Evolutionary conservation across 2,797 vertebrate genomes (phyloP).

Genomic region (Botia almorhae): DNA sequence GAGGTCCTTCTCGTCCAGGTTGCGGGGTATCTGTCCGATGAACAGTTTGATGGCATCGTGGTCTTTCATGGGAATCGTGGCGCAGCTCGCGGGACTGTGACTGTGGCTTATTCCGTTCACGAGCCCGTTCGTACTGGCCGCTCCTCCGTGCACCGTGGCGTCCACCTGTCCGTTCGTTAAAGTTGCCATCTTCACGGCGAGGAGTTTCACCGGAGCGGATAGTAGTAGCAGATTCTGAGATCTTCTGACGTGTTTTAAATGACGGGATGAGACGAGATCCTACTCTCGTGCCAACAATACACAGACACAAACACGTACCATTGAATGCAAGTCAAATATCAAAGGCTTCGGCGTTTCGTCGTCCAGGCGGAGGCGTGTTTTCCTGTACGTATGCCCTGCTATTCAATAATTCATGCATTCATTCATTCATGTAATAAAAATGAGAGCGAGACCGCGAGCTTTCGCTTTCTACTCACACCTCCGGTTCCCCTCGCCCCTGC

Average conservation of each 20-base stretch:
- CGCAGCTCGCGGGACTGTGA: conserved; percentile 95
- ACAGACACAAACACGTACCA: conserved; percentile 79
- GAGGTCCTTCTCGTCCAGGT: conserved; percentile 99
- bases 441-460: conserved; percentile 72
- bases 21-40: conserved; percentile 99
- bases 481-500: conserved; percentile 78
- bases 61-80: conserved; percentile 99
- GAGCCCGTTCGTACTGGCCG: conserved; percentile 93
- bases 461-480: conserved; percentile 83
- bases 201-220: conserved; percentile 61
- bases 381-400: conserved; percentile 77
- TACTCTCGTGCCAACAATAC: conserved; percentile 77
- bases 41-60: conserved; percentile 99
- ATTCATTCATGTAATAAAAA: conserved; percentile 73
- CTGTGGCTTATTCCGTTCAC: conserved; percentile 99
- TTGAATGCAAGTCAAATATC: conserved; percentile 75
- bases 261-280: conserved; percentile 66
- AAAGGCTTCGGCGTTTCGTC: conserved; percentile 72
- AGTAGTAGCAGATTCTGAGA: conserved; percentile 32
- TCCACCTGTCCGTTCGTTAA: conserved; percentile 99
- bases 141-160: conserved; percentile 90
- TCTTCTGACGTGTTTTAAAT: conserved; percentile 71
- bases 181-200: conserved; percentile 94
- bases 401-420: conserved; percentile 80
- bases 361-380: conserved; percentile 78